phyloP scores from a whole-genome alignment of 1,140 invertebrate species.

The Akabosia matsudoensis region DNA sequence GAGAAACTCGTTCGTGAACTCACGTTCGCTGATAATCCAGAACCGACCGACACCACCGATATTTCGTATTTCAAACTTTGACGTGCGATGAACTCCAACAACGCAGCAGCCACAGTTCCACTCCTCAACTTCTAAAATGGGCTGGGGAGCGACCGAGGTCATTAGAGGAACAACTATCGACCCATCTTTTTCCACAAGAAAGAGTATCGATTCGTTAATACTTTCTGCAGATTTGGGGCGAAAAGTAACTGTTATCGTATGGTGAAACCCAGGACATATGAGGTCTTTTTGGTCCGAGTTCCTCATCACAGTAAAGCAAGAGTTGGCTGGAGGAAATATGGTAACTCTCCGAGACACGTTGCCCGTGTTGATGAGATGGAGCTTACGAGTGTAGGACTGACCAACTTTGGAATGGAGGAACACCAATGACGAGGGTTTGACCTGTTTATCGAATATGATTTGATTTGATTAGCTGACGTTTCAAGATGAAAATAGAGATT shows the following conservation, averaged over 20 bases:
- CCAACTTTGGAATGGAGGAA: conserved; percentile 31
- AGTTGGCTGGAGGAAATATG: conserved; percentile 33
- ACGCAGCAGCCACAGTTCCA: conserved; percentile 39
- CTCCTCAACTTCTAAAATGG: conserved; percentile 40
- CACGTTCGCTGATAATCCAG: conserved; percentile 42
- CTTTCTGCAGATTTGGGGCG: conserved; percentile 7
- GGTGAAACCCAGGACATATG: conserved; percentile 32
- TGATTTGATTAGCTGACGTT: no score
- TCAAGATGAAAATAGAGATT: no score
- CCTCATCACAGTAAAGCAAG: conserved; percentile 28
- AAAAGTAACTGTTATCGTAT: conserved; percentile 20
- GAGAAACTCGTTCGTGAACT: conserved; percentile 35
- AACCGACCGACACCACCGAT: conserved; percentile 30
- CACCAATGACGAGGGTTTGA: conserved; percentile 25
- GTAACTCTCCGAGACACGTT: conserved; percentile 25
- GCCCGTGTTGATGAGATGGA: conserved; percentile 34
- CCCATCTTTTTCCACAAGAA: conserved; percentile 22
- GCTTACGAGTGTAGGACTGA: conserved; percentile 10
- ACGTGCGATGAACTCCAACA: conserved; percentile 17
- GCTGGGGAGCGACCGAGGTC: background rate
- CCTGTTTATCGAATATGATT: no score
- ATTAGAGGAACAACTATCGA: background rate
- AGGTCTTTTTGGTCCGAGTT: conserved; percentile 19
- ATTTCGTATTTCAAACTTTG: conserved; percentile 35
- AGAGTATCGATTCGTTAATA: conserved; percentile 31